Conservation (phyloP, 2,113 vertebrate species). For the Psophia crepitans region DNA sequence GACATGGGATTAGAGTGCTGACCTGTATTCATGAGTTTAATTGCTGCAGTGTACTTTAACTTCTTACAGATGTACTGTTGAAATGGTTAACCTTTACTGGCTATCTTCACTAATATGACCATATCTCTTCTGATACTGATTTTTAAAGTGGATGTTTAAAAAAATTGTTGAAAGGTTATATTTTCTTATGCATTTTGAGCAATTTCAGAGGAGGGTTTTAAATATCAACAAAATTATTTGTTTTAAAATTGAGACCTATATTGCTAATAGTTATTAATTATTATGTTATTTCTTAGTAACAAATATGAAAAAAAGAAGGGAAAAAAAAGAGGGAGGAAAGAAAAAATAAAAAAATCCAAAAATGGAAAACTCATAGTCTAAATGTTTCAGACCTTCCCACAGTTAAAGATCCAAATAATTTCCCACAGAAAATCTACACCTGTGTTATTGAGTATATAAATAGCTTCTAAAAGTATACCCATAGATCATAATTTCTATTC, state of each 20-base stretch:
- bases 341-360: too few species aligned
- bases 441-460: too few species aligned
- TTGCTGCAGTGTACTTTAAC: slow-evolving; percentile 50
- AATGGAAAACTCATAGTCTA: too few species aligned
- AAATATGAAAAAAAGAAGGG: too few species aligned
- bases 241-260: too few species aligned
- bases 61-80: slow-evolving; percentile 57
- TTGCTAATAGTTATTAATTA: too few species aligned
- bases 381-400: too few species aligned
- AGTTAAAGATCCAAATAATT: too few species aligned
- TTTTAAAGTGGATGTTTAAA: background rate
- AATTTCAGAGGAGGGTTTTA: background rate
- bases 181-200: background rate
- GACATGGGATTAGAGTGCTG: slow-evolving; percentile 29
- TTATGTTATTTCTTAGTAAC: too few species aligned
- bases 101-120: slow-evolving; percentile 26
- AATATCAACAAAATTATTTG: too few species aligned
- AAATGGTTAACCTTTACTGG: background rate
- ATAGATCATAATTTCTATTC: background rate
- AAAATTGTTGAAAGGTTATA: slow-evolving; percentile 2
- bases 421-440: too few species aligned
- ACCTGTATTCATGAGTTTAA: slow-evolving; percentile 55
- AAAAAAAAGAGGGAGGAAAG: too few species aligned
- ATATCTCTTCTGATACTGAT: slow-evolving; percentile 41
- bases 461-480: background rate